Percentiles rank a stretch among this genome's conserved stretches.
Evolutionary conservation across 2,113 vertebrate genomes (phyloP).

Genomic region (Gobio gobio): DNA sequence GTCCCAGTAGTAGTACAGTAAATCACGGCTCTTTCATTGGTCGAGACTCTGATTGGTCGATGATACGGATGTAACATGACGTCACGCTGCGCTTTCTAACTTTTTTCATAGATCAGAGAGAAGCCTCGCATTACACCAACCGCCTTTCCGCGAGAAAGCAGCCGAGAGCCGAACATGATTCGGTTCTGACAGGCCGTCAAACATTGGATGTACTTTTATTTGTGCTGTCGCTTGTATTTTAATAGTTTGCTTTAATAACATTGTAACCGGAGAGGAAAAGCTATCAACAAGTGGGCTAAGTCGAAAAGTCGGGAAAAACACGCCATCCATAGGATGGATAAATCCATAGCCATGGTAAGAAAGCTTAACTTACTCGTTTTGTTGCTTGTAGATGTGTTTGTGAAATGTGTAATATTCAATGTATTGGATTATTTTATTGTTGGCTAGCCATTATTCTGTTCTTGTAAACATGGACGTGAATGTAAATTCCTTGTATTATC

Average conservation of each 20-base stretch:
- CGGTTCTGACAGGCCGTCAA: conserved; percentile 17
- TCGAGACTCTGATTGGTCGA: not conserved
- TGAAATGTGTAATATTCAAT: too few relatives aligned
- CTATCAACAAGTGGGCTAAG: not conserved
- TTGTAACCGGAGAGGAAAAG: not conserved
- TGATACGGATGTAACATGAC: not conserved
- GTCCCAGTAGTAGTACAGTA: not conserved
- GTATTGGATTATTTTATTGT: not conserved
- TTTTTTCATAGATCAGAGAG: conserved; percentile 8
- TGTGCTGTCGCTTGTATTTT: not conserved
- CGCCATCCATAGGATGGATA: conserved; percentile 34
- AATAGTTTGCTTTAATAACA: not conserved
- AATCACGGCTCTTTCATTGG: conserved; percentile 25
- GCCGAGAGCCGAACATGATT: not conserved
- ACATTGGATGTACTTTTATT: not conserved
- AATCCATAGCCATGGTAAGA: conserved; percentile 27
- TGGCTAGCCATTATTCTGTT: not conserved
- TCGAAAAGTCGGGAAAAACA: conserved; percentile 15
- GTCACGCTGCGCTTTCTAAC: not conserved
- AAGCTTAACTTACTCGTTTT: not conserved
- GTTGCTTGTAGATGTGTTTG: not conserved
- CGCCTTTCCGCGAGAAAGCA: not conserved
- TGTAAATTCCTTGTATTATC: not conserved
- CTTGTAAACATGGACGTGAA: not conserved
- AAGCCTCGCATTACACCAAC: not conserved